Conservation (phyloP, 2,888 invertebrate species). For the Megaustenia siamemsis region DNA sequence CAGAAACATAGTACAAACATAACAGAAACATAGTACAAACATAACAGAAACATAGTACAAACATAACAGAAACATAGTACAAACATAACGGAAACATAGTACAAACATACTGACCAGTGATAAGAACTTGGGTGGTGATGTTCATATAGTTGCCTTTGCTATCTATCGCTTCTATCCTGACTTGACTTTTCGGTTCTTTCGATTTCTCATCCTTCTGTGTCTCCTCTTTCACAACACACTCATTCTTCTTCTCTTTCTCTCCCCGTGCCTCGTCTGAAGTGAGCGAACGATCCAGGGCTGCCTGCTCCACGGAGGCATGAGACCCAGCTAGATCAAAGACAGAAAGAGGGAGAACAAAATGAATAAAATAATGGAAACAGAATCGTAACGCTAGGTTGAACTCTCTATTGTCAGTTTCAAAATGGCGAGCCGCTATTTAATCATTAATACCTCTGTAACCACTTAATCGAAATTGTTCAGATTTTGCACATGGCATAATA, state of each 20-base stretch:
- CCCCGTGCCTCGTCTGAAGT: not conserved
- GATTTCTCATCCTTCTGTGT: not conserved
- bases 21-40: too few species aligned
- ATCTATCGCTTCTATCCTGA: not conserved
- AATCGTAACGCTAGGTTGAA: too few species aligned
- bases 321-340: not conserved
- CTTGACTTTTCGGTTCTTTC: not conserved
- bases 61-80: not conserved
- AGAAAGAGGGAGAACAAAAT: too few species aligned
- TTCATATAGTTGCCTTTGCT: not conserved
- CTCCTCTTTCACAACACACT: not conserved
- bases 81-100: not conserved
- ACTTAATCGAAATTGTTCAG: too few species aligned
- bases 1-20: too few species aligned
- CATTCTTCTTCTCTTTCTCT: not conserved
- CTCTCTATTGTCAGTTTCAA: too few species aligned
- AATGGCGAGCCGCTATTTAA: too few species aligned
- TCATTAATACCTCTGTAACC: too few species aligned
- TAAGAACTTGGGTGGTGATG: not conserved
- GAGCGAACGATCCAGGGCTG: not conserved
- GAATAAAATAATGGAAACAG: too few species aligned
- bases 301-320: not conserved
- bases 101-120: not conserved
- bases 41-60: not conserved
- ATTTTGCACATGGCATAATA: too few species aligned